Evolutionary conservation across 2,888 invertebrate species (phyloP).

Genomic region (Ennomos quercinarius): DNA sequence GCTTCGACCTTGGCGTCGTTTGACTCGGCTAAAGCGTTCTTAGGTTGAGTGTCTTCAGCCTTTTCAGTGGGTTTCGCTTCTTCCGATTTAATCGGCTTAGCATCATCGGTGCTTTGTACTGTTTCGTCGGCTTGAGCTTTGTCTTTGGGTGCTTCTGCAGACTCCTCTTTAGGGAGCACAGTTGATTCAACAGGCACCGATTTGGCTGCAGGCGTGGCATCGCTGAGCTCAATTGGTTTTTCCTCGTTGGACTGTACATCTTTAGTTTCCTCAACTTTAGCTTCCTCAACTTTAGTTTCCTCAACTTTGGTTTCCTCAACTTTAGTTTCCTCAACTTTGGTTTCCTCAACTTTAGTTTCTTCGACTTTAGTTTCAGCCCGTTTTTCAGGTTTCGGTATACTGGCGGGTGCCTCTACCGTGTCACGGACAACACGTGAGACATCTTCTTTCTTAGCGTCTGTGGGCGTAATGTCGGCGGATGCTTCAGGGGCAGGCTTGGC

Average conservation of each 20-base stretch:
- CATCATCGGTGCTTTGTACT: too few relatives aligned
- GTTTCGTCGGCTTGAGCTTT: conserved; percentile 25
- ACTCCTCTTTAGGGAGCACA: too few relatives aligned
- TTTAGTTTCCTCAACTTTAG: conserved; percentile 1
- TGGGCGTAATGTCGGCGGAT: conserved; percentile 22
- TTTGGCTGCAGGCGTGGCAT: not conserved
- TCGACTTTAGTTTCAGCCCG: conserved; percentile 40
- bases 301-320: conserved; percentile 4
- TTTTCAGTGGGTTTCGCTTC: conserved; percentile 25
- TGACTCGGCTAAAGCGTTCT: not conserved
- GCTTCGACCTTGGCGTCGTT: conserved; percentile 23
- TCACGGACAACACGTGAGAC: conserved; percentile 69
- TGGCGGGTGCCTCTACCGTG: conserved; percentile 57
- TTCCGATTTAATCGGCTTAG: too few relatives aligned
- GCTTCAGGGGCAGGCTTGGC: conserved; percentile 6
- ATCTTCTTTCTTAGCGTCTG: conserved; percentile 47
- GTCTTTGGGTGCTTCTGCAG: conserved; percentile 17
- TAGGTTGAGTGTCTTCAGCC: conserved; percentile 1
- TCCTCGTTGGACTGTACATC: too few relatives aligned
- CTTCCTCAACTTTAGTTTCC: conserved; percentile 27
- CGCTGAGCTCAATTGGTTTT: conserved; percentile 18
- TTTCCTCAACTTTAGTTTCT: conserved; percentile 26
- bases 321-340: conserved; percentile 37
- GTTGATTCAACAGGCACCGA: not conserved
- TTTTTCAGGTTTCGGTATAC: conserved; percentile 11